These are phyloP conservation scores for Parambassis ranga DNA, from an alignment of 2,797 vertebrate species.

Conservation along the genomic window DNA sequence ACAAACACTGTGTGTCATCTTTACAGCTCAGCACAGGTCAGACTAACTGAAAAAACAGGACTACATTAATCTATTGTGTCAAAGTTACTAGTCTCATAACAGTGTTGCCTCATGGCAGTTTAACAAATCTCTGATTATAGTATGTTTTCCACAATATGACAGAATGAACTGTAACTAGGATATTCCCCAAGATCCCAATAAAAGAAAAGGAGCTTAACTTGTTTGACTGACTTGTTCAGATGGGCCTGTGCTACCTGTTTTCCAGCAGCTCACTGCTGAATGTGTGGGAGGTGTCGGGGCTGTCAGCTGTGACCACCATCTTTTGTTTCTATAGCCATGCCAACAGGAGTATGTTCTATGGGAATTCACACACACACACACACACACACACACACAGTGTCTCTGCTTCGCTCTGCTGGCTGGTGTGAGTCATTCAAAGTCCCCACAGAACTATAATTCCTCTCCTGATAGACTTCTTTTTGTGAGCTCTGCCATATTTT, in stretches of 20 bases:
- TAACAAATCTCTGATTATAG: too few species aligned
- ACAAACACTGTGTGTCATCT: too few species aligned
- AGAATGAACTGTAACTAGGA: neutral
- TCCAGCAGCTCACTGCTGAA: neutral
- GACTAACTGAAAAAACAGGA: neutral
- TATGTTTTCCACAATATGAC: neutral
- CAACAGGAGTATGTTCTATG: constrained; percentile 30
- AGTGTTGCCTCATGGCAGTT: neutral
- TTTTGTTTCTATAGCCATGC: constrained; percentile 45
- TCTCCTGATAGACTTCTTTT: constrained; percentile 43
- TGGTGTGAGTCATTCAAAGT: constrained; percentile 49
- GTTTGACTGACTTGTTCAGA: constrained; percentile 15
- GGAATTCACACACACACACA: constrained; percentile 28
- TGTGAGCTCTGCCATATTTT: constrained; percentile 14
- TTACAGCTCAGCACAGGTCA: too few species aligned
- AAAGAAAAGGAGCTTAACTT: neutral
- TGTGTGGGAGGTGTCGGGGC: constrained; percentile 21
- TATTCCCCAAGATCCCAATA: neutral
- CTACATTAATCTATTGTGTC: too few species aligned
- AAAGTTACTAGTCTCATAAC: neutral
- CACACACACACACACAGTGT: neutral
- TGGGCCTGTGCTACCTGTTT: neutral
- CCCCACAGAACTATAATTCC: constrained; percentile 39
- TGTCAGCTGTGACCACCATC: constrained; percentile 19
- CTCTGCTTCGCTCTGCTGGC: constrained; percentile 41